Evolutionary conservation across 1,140 invertebrate species (phyloP), one percentile per base, ranked within the genome.

Genomic region (Leptinotarsa lineolata): DNA sequence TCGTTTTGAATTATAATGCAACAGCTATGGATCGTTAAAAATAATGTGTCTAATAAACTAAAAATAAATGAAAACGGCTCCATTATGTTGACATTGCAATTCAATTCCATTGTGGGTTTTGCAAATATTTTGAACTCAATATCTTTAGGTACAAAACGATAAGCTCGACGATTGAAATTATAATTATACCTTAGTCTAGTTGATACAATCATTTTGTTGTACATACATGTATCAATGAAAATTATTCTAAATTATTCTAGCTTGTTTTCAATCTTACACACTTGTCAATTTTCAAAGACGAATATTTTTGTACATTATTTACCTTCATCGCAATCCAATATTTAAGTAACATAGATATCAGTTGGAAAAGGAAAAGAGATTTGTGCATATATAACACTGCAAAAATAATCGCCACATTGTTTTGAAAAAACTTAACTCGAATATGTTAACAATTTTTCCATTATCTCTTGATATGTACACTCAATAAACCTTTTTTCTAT

Each of bases 381-480:
- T 54, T 54, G 4, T 54, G 48, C 48, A 54, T 54, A 5, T 0
- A 54, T 13, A 54, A 54, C 16, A 54, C 15, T 54, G 48, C 48
- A 18, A 54, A 54, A 54, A 16, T 16, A 54, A 54, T 54, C 48
- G 48, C 15, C n/a, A 39, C 8, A 39, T 39, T 39, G 8, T 54
- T n/a, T 54, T 54, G 48, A 18, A 16, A 54, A 54, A 54, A 54
- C 16, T 16, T 15, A 13, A 54, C 3, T 39, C 8, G 30, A 39
- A 54, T 54, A 16, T 16, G 48, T 16, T 54, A 54, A 54, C 48
- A 54, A 54, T n/a, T 18, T 54, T 8, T n/a, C 18, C 20, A 63
- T 63, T 16, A 22, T 30, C 13, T 63, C 61, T 63, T 63, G 61
- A 63, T 63, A 63, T 63, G 61, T 63, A 63, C 61, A 63, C 5